phyloP scores from a whole-genome alignment of 2,797 vertebrate species.

The Tarsius wallacei region DNA sequence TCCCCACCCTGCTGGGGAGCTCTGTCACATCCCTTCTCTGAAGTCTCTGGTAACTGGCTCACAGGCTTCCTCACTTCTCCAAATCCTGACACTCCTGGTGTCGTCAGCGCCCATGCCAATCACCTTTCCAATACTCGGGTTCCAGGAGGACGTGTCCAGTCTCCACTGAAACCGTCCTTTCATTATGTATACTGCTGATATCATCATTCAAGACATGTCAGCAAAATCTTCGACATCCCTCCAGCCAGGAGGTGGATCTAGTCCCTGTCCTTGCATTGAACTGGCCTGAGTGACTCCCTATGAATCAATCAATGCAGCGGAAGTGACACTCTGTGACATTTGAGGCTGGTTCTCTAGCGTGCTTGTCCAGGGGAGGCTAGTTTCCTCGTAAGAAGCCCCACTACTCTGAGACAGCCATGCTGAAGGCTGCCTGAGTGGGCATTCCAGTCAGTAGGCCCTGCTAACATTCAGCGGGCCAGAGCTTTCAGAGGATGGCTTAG shows the following conservation, averaged over 20 bases:
- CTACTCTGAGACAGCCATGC: neutral
- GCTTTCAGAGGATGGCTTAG: neutral
- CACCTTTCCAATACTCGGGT: neutral
- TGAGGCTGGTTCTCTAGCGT: neutral
- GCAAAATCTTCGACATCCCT: neutral
- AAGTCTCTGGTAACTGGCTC: conserved; percentile 30
- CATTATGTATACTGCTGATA: neutral
- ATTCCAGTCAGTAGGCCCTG: neutral
- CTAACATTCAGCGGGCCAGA: neutral
- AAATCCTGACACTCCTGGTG: neutral
- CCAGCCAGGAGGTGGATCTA: neutral
- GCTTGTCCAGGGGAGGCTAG: neutral
- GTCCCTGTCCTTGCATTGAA: neutral
- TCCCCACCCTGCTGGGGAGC: neutral
- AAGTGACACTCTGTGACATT: neutral
- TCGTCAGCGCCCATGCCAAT: neutral
- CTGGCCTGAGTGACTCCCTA: neutral
- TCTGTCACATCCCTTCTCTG: conserved; percentile 29
- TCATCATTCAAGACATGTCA: neutral
- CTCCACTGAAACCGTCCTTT: neutral
- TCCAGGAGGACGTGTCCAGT: neutral
- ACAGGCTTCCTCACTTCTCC: neutral
- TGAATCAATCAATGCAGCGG: neutral
- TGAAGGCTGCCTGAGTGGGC: neutral
- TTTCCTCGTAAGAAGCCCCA: neutral